Evolutionary conservation across 35 echinoderm and acorn worm genomes (phyloP).

Genomic region (Patiria miniata): DNA sequence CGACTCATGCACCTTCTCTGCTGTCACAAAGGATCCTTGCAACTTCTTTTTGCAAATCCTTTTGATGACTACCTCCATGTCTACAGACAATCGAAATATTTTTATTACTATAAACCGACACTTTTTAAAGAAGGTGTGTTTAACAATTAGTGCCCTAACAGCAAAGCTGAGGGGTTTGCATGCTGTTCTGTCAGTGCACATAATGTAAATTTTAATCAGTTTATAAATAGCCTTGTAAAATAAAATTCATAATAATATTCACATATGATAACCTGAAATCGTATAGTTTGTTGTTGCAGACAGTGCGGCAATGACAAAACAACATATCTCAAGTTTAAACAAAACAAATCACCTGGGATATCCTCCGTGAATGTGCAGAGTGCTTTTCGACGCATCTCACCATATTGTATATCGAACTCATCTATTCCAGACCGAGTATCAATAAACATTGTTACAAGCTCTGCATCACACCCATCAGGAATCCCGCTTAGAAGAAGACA

Average conservation of each 20-base stretch:
- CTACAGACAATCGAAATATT: background rate
- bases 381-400: conserved; percentile 35
- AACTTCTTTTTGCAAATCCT: background rate
- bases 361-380: background rate
- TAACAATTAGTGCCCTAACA: background rate
- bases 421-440: conserved; percentile 7
- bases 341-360: conserved; percentile 16
- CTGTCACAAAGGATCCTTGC: background rate
- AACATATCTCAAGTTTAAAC: background rate
- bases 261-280: background rate
- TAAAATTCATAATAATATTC: too few relatives aligned
- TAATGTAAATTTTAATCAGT: background rate
- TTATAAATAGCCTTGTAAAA: background rate
- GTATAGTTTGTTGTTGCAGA: background rate
- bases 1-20: background rate
- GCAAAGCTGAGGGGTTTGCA: background rate
- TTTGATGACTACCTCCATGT: background rate
- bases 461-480: background rate
- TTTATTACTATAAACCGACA: background rate
- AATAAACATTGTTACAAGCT: conserved; percentile 15
- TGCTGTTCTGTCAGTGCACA: background rate
- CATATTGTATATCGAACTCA: conserved; percentile 22
- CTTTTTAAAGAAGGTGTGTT: background rate
- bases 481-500: conserved; percentile 29
- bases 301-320: too few relatives aligned